Evolutionary conservation across 2,888 invertebrate genomes (phyloP), one percentile per base, ranked within the genome.

Genomic region (Mimas tiliae): DNA sequence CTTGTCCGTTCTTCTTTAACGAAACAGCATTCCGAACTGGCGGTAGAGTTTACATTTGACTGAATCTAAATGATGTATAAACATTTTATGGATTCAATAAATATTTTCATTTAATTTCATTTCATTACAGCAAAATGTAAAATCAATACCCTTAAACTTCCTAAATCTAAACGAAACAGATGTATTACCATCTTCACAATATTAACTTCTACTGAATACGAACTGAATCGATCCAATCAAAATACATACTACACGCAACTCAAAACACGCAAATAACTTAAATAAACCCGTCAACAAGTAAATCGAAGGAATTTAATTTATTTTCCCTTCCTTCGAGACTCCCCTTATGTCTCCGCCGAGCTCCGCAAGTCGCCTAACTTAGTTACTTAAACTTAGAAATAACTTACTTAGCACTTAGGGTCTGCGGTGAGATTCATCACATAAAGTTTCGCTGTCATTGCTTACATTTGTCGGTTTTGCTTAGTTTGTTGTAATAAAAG

Each of bases 391-490:
- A 68, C 68, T 65, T 66, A 52, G 45, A 65, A 66, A 68, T 74
- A 75, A 79, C 78, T 77, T 69, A 71, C 19, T 79, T 77, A 74
- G 69, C 71, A 68, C 71, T 74, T 68, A 67, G 68, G 45, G 69
- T 66, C 68, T 77, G 58, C 19, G 58, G 58, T 19, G 19, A 19
- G 42, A 34, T 42, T 78, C 72, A 79, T 80, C 74, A 77, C 76
- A 19, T 42, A 19, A 58, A 58, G 42, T 42, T 58, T 6, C 38
- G 19, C 11, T 38, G 55, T 55, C 38, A 16, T 19, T 38, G 58
- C 42, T n/a, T 38, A 34, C 11, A 11, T 8, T 9, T 19, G 58
- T 42, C 12, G 38, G 19, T 42, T 58, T 58, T 19, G 19, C 12
- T 58, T 11, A 55, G 11, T 38, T 42, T 34, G 52, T 3, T 14